These are phyloP conservation scores for Daktulosphaira vitifoliae DNA, from an alignment of 1,140 invertebrate species.

Conservation along the genomic window DNA sequence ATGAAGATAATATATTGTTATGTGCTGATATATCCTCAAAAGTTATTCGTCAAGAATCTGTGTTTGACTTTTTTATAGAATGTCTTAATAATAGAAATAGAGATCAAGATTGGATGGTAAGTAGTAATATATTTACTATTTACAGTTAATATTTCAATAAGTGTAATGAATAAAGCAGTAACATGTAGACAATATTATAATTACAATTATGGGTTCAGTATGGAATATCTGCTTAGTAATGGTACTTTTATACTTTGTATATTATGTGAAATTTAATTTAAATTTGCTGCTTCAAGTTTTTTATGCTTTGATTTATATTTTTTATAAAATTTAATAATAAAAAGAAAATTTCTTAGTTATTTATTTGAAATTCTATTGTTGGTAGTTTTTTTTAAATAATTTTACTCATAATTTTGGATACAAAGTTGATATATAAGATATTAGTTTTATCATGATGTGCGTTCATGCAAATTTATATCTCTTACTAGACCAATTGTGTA, in stretches of 20 bases:
- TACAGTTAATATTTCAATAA: neutral
- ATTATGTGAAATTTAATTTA: neutral
- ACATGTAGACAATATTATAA: neutral
- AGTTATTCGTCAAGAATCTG: slow-evolving; percentile 54
- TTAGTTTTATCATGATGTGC: no score
- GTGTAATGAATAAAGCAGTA: neutral
- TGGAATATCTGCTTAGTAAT: neutral
- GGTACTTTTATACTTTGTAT: neutral
- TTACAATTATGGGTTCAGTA: neutral
- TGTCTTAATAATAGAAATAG: neutral
- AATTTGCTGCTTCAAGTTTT: no score
- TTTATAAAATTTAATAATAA: no score
- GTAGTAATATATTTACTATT: neutral
- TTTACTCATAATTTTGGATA: no score
- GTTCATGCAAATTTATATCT: no score
- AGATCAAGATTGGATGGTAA: slow-evolving; percentile 17
- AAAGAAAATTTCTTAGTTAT: no score
- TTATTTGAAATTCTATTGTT: no score
- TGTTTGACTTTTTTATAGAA: slow-evolving; percentile 45
- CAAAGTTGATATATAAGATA: no score
- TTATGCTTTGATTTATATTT: no score
- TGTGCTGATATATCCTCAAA: slow-evolving; percentile 67
- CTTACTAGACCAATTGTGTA: no score
- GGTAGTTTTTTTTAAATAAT: no score
- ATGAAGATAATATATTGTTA: slow-evolving; percentile 61